Evolutionary conservation across 2,888 invertebrate genomes (phyloP).

Genomic region (Axea sp.): DNA sequence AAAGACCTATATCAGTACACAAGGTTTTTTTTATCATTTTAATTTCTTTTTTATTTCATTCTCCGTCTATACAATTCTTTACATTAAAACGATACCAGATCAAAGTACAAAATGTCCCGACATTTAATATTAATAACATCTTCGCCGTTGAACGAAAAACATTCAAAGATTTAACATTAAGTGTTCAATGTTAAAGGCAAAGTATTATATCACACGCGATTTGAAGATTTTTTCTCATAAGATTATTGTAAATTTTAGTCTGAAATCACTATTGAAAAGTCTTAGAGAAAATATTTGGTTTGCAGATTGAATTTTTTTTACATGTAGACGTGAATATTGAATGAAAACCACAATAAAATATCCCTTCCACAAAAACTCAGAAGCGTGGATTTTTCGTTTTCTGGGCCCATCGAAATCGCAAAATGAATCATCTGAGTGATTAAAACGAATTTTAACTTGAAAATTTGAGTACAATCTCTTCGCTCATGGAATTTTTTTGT

Average conservation of each 20-base stretch:
- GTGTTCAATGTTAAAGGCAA: conserved; percentile 54
- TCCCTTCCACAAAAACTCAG: neutral
- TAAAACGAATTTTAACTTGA: too few relatives aligned
- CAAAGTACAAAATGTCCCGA: conserved; percentile 56
- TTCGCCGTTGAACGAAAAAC: conserved; percentile 50
- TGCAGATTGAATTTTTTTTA: conserved; percentile 28
- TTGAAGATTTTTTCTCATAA: conserved; percentile 13
- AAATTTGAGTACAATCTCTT: too few relatives aligned
- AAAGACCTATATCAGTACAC: conserved; percentile 52
- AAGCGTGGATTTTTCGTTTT: conserved; percentile 21
- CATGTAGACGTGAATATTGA: conserved; percentile 22
- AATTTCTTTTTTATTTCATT: conserved; percentile 39
- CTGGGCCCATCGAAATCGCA: too few relatives aligned
- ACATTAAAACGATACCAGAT: conserved; percentile 54
- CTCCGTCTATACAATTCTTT: conserved; percentile 55
- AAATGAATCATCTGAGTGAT: too few relatives aligned
- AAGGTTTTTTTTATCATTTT: conserved; percentile 28
- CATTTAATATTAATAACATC: conserved; percentile 56
- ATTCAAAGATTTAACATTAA: conserved; percentile 45
- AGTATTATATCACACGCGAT: conserved; percentile 55
- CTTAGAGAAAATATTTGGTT: conserved; percentile 45
- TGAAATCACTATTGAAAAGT: conserved; percentile 34
- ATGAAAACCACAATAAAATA: conserved; percentile 14
- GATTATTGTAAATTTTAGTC: conserved; percentile 19
- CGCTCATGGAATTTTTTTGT: too few relatives aligned